These are phyloP conservation scores for Zygothrica quintamaculata DNA, from an alignment of 2,888 invertebrate species.

Conservation along the genomic window DNA sequence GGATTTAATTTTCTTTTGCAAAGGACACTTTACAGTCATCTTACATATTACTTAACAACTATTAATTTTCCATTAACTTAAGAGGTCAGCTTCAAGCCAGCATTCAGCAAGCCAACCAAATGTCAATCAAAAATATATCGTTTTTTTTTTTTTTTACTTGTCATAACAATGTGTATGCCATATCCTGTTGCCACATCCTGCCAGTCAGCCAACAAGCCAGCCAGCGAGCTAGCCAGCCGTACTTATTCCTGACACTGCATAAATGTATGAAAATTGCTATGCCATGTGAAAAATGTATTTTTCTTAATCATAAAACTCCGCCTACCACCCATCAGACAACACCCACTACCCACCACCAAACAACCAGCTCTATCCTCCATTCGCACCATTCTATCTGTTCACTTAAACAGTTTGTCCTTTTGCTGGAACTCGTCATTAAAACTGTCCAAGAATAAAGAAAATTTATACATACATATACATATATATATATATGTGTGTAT, in stretches of 20 bases:
- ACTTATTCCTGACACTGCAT: conserved; percentile 21
- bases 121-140: conserved; percentile 63
- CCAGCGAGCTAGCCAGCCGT: not conserved
- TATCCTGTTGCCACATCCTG: conserved; percentile 10
- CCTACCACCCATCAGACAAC: not conserved
- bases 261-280: conserved; percentile 49
- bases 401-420: conserved; percentile 14
- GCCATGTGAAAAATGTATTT: conserved; percentile 43
- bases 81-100: conserved; percentile 1
- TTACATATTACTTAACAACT: conserved; percentile 40
- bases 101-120: conserved; percentile 27
- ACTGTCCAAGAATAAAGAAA: conserved; percentile 49
- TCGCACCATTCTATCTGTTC: not conserved
- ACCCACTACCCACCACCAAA: not conserved
- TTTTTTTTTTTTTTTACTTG: conserved; percentile 55
- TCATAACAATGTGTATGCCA: conserved; percentile 54
- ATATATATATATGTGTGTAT: too few species aligned
- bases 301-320: not conserved
- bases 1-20: conserved; percentile 15
- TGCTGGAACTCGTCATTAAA: conserved; percentile 49
- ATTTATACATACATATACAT: too few species aligned
- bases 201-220: conserved; percentile 1
- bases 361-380: not conserved
- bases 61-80: conserved; percentile 62
- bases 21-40: conserved; percentile 7